Evolutionary conservation across 2,113 vertebrate genomes (phyloP), one percentile per base, ranked within the genome.

Genomic region (Heterocephalus glaber): DNA sequence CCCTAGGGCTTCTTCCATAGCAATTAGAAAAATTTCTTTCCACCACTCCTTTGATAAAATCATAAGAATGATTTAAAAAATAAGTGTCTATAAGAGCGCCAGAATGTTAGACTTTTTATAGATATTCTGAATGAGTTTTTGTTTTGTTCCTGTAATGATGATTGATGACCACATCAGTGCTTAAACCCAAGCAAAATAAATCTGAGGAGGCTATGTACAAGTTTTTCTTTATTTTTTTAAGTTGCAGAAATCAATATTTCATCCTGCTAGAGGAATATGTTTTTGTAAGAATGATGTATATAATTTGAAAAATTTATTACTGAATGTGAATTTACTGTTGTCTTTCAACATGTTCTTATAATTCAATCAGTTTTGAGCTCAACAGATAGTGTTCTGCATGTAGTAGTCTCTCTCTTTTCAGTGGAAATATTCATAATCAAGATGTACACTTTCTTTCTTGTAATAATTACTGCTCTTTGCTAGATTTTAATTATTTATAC

Each of bases 401-500:
- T 38, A 96, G 74, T 82, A 96, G 95, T 95, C 92, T 90, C 70
- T 95, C 93, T 54, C 65, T 94, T 97, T 95, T 97, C 90, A 94
- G 66, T 87, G 92, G 92, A 97, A 91, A 94, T 94, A 52, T 96
- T 70, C 96, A 16, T 95, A 98, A 97, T 98, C 88, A 95, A 87
- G 85, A 97, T 44, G 79, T 97, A 97, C 96, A 87, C 97, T 98
- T 98, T 95, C 89, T 98, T 93, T 97, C 89, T 92, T 95, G 76
- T 89, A 97, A 92, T 97, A 97, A 85, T 94, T 97, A 85, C 68
- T 97, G 86, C 86, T 68, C 0, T 96, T 90, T 95, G 60, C 90
- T 97, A 76, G 82, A 96, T 97, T 98, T 98, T 92, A 97, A 98
- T 98, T 98, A 97, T 98, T 98, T 93, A 84, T 96, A 97, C 94